These are phyloP conservation scores for Cheilosia grossa DNA, from an alignment of 2,888 invertebrate species.

Conservation along the genomic window DNA sequence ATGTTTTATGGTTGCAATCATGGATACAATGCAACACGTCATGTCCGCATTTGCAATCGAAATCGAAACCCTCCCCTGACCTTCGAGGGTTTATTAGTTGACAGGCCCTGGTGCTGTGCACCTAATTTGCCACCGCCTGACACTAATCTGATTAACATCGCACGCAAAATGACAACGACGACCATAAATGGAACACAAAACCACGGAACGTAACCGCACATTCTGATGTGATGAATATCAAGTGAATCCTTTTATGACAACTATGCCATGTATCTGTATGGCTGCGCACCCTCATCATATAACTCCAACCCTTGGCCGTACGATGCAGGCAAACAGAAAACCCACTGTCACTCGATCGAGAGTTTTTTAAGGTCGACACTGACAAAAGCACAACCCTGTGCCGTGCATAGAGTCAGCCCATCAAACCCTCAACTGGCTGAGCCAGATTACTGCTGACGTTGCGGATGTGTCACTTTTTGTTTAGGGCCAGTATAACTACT, in stretches of 20 bases:
- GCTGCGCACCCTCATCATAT: constrained; percentile 71
- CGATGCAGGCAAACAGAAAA: constrained; percentile 25
- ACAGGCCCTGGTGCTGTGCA: constrained; percentile 44
- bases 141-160: constrained; percentile 83
- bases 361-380: constrained; percentile 73
- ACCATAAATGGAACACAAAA: constrained; percentile 69
- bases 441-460: constrained; percentile 74
- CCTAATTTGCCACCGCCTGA: constrained; percentile 77
- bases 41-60: constrained; percentile 28
- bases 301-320: constrained; percentile 57
- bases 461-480: constrained; percentile 72
- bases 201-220: constrained; percentile 60
- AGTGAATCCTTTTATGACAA: constrained; percentile 82
- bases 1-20: not conserved
- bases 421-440: constrained; percentile 66
- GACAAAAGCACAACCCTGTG: constrained; percentile 58
- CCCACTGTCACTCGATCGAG: constrained; percentile 55
- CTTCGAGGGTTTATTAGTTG: constrained; percentile 54
- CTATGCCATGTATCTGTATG: constrained; percentile 67
- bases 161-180: constrained; percentile 55
- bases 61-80: constrained; percentile 23
- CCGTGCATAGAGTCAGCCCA: constrained; percentile 22
- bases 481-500: constrained; percentile 35
- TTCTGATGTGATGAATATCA: constrained; percentile 83
- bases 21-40: constrained; percentile 52